A percentile compares a stretch with the other conserved stretches of the same genome.
phyloP scores from a whole-genome alignment of 1,140 invertebrate species.

The Lamellibrachia luymesi region DNA sequence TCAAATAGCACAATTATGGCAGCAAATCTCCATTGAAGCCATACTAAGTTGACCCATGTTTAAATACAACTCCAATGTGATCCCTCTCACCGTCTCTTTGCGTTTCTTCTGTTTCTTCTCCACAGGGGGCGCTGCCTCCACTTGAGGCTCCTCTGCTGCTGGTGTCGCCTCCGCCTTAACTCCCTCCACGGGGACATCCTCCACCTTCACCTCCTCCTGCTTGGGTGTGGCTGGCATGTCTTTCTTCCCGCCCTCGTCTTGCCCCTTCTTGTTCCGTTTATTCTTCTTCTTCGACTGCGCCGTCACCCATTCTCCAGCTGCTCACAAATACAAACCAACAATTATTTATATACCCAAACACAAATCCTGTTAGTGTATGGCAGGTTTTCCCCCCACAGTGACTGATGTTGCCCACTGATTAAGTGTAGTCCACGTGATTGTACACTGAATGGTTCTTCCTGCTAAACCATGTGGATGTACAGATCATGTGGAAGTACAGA shows the following conservation, averaged over 20 bases:
- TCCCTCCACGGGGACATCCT: background rate
- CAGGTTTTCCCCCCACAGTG: too few species aligned
- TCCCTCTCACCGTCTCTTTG: background rate
- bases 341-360: background rate
- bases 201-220: background rate
- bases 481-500: too few species aligned
- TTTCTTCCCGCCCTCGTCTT: background rate
- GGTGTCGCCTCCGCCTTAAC: background rate
- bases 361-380: too few species aligned
- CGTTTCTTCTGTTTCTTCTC: background rate
- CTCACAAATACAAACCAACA: background rate
- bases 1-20: too few species aligned
- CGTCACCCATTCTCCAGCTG: background rate
- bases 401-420: too few species aligned
- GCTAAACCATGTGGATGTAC: too few species aligned
- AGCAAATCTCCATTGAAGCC: too few species aligned
- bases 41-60: too few species aligned
- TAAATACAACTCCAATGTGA: background rate
- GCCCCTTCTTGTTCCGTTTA: slow-evolving; percentile 16
- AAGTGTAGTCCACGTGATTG: too few species aligned
- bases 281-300: slow-evolving; percentile 16
- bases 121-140: slow-evolving; percentile 3
- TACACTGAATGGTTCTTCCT: too few species aligned
- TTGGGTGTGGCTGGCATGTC: background rate
- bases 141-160: background rate